Evolutionary conservation across 2,113 vertebrate genomes (phyloP).

Genomic region (Butorides virescens): DNA sequence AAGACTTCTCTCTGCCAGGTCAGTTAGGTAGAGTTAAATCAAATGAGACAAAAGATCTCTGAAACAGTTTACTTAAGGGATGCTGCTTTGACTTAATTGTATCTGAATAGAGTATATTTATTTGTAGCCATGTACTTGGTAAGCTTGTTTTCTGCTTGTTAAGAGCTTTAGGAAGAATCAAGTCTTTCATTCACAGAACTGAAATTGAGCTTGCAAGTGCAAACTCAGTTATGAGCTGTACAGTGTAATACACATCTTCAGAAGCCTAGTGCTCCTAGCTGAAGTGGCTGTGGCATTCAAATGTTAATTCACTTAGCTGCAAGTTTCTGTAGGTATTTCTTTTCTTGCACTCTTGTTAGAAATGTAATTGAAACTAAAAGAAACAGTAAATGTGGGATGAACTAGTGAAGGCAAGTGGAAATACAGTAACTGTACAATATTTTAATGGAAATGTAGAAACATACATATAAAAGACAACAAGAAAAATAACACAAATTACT

Average conservation of each 20-base stretch:
- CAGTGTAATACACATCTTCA: background rate
- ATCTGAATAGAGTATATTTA: background rate
- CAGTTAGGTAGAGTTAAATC: background rate
- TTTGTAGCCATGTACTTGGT: background rate
- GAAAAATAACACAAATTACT: slow-evolving; percentile 1
- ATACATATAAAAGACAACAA: background rate
- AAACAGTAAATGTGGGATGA: background rate
- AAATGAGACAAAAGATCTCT: background rate
- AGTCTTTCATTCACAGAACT: background rate
- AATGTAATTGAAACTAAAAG: background rate
- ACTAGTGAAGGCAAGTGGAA: background rate
- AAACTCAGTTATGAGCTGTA: background rate
- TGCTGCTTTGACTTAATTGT: background rate
- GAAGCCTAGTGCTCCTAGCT: background rate
- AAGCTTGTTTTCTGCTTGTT: background rate
- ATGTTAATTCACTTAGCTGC: background rate
- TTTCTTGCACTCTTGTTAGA: background rate
- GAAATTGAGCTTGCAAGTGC: background rate
- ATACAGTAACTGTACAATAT: background rate
- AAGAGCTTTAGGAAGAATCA: background rate
- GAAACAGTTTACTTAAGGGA: background rate
- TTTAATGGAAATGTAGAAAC: background rate
- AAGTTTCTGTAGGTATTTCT: background rate
- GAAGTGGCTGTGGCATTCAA: background rate
- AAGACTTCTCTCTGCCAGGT: background rate